Evolutionary conservation across 2,888 invertebrate species (phyloP), one percentile per base, ranked within the genome.

Genomic region (Empis stercorea): DNA sequence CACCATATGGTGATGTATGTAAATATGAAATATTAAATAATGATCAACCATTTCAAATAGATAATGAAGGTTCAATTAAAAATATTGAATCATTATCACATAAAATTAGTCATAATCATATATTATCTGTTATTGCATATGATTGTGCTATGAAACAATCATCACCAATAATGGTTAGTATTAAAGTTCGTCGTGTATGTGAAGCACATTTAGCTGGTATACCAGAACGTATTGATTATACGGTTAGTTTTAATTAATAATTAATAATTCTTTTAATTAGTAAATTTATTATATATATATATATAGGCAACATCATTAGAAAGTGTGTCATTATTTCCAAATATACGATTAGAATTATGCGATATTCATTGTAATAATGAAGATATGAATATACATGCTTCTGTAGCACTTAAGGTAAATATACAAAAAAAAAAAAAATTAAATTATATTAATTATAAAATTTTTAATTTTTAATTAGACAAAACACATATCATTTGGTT

Each of bases 111-210:
- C 93, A 94, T 73, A 96, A 94, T 70, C 94, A 96, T 73, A 95
- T 97, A 57, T 74, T 99, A 44, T 91, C 92, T 30, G 92, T 97
- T 51, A 91, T 95, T 51, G 97, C 97, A 2, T 92, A 91, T 65
- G 97, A 97, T 71, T 97, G 97, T 69, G 96, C 94, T 42, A 93
- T 93, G 87, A 84, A 88, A 65, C 83, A 85, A 65, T 94, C 94
- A 0, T 79, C 87, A 2, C 93, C 95, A 0, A 91, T 93, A 44
- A 87, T 95, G 82, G 93, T 99, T 60, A 97, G 94, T 61, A 86
- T 99, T 66, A 91, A 92, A 69, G 91, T 95, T 55, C 81, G 83
- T 62, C 78, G 85, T 54, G 80, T 84, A 36, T 88, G 88, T 68
- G 78, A 79, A 48, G 76, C 84, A 2, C 84, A 84, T 11, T 85